Conservation (phyloP, 1,140 invertebrate species). For the Saccostrea cuccullata region DNA sequence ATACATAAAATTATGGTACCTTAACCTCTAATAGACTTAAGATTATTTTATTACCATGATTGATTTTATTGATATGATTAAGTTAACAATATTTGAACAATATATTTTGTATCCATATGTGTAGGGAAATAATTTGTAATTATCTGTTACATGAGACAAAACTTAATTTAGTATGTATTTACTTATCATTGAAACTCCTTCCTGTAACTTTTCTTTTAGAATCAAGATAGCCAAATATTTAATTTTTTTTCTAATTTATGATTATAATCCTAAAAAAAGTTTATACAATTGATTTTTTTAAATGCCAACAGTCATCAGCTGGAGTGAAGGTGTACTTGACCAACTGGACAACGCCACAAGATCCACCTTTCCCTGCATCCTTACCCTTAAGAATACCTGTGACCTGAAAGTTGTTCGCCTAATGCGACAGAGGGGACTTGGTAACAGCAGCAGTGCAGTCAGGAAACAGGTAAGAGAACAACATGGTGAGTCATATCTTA, state of each 20-base stretch:
- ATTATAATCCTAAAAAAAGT: neutral
- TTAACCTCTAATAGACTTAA: no score
- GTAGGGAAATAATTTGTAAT: no score
- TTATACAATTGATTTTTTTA: neutral
- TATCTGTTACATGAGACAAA: no score
- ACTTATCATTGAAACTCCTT: no score
- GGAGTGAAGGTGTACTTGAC: slow-evolving; percentile 42
- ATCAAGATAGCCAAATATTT: neutral
- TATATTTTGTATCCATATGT: no score
- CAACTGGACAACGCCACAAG: slow-evolving; percentile 20
- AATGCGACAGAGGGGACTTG: slow-evolving; percentile 51
- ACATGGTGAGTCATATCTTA: slow-evolving; percentile 34
- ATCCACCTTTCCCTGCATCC: slow-evolving; percentile 36
- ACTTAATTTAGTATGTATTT: no score
- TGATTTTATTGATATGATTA: no score
- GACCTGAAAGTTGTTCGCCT: slow-evolving; percentile 49
- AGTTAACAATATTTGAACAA: no score
- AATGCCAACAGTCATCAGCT: neutral
- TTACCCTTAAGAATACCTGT: slow-evolving; percentile 11
- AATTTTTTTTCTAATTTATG: neutral
- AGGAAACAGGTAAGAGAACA: slow-evolving; percentile 38
- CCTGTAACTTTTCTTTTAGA: no score
- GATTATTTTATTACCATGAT: no score
- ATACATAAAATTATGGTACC: no score
- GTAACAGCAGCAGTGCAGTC: slow-evolving; percentile 53